These are phyloP conservation scores for Sebastes glaucus DNA, from an alignment of 2,797 vertebrate genomes.

Conservation along the genomic window DNA sequence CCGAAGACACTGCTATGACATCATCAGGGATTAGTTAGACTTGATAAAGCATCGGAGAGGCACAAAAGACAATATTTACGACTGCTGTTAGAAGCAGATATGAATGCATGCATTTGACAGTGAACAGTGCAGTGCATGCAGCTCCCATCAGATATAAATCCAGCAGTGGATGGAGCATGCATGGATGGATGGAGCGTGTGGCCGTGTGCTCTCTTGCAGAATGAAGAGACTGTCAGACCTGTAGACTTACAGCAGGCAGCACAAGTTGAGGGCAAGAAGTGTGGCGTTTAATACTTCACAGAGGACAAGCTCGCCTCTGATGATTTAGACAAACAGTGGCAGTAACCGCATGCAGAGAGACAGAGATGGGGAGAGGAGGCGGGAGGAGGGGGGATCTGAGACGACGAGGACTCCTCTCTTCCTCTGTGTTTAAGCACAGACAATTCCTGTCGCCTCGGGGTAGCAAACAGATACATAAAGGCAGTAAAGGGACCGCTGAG, in stretches of 20 bases:
- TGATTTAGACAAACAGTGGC: constrained; percentile 67
- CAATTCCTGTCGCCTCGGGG: constrained; percentile 68
- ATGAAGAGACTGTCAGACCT: constrained; percentile 43
- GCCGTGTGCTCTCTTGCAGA: constrained; percentile 5
- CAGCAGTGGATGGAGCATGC: neutral
- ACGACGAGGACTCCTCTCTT: constrained; percentile 42
- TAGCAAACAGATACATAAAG: constrained; percentile 70
- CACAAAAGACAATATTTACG: neutral
- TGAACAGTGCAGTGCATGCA: neutral
- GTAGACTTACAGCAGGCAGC: constrained; percentile 30
- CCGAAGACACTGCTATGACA: neutral
- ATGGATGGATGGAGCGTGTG: neutral
- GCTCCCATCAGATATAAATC: neutral
- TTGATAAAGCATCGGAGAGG: neutral
- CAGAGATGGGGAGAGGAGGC: neutral
- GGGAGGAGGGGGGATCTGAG: constrained; percentile 1
- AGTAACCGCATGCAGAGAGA: constrained; percentile 43
- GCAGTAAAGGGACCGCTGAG: constrained; percentile 57
- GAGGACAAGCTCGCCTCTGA: constrained; percentile 56
- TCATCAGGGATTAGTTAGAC: neutral
- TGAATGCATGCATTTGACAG: neutral
- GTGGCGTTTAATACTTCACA: constrained; percentile 61
- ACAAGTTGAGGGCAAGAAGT: constrained; percentile 33
- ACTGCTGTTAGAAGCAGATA: too few species aligned
- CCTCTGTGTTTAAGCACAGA: constrained; percentile 69